Evolutionary conservation across 2,797 vertebrate species (phyloP), one percentile per base, ranked within the genome.

Genomic region (Eulemur coronatus): DNA sequence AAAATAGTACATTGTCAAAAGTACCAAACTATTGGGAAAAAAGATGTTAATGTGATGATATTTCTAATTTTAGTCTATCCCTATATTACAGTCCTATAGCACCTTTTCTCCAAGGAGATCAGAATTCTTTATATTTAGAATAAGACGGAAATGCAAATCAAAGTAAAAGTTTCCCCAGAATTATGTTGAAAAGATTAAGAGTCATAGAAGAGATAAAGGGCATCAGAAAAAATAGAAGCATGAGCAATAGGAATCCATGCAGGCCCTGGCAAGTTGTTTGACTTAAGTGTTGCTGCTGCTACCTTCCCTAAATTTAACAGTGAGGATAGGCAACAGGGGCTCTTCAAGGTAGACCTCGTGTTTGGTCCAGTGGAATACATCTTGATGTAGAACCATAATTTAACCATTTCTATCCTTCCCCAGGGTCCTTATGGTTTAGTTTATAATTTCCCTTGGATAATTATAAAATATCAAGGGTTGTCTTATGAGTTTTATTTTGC

Each of bases 1-100:
- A 96, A 98, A 97, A 98, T 97, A 98, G 97, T 95, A 93, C 96
- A 97, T 96, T 98, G 96, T 97, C 96, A 98, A 95, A 97, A 96
- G 87, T 95, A 96, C 93, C 84, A 72, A 96, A 98, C 72, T 96
- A 97, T 98, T 97, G 96, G 91, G 84, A 43, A 95, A 97, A 93
- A 94, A 88, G 50, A 97, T 96, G 96, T 76, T 96, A 97, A 92
- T 84, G 86, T 94, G 95, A 97, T 97, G 95, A 85, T 97, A 97
- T 96, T 96, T 98, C 96, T 97, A 98, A 97, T 97, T 98, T 98
- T 97, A 97, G 89, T 80, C 48, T 73, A 86, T 95, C n/a, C 43
- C 78, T 92, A 33, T 84, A 89, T 94, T 92, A 95, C 70, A 91
- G 72, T 92, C 96, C 94, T 94, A 89, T 96, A 85, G 92, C 95